Conservation (phyloP, 2,113 vertebrate species). For the Dipodomys ordii region DNA sequence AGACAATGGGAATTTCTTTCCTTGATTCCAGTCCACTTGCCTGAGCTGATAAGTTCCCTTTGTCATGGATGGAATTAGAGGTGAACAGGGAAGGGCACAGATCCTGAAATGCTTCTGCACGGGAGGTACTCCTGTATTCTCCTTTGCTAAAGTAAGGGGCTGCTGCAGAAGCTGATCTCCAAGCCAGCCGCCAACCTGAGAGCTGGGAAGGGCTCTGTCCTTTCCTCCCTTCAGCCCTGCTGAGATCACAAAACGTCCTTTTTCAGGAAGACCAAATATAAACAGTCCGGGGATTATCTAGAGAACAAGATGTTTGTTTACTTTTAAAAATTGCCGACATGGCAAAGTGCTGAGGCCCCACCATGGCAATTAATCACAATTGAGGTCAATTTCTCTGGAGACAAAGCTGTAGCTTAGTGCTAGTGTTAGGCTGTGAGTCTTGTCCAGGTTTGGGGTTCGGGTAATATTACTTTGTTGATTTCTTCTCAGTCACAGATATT, state of each 20-base stretch:
- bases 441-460: not conserved
- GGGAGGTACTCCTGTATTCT: not conserved
- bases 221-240: not conserved
- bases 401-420: not conserved
- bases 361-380: slow-evolving; percentile 74
- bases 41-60: not conserved
- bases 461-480: not conserved
- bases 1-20: not conserved
- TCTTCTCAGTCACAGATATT: slow-evolving; percentile 38
- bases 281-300: slow-evolving; percentile 77
- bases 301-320: slow-evolving; percentile 82
- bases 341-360: slow-evolving; percentile 41
- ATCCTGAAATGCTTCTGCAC: not conserved
- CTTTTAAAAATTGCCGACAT: slow-evolving; percentile 74
- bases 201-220: not conserved
- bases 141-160: not conserved
- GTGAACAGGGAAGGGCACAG: not conserved
- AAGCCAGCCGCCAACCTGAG: not conserved
- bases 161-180: rapidly evolving
- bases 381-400: slow-evolving; percentile 56
- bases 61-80: not conserved
- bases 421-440: not conserved
- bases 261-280: slow-evolving; percentile 80
- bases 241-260: slow-evolving; percentile 70
- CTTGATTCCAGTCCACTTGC: not conserved